A percentile compares a stretch with the other conserved stretches of the same genome.
Conservation (phyloP, 2,113 vertebrate genomes). For the Pseudopodoces humilis region DNA sequence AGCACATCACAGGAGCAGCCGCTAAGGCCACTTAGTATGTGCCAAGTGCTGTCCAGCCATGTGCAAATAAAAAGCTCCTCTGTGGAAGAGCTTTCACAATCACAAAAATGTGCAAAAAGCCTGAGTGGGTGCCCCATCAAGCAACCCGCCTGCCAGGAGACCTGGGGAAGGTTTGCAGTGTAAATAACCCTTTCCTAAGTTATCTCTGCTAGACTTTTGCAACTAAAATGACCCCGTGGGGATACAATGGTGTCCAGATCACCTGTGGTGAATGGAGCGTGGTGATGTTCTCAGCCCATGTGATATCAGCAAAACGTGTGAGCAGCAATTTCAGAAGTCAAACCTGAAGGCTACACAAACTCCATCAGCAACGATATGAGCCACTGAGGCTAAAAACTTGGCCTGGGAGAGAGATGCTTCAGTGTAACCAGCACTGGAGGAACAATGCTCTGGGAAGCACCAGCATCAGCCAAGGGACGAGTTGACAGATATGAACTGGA, state of each 20-base stretch:
- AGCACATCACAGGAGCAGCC: not conserved
- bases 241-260: not conserved
- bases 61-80: not conserved
- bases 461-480: not conserved
- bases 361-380: not conserved
- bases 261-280: accelerated
- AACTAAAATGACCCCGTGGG: not conserved
- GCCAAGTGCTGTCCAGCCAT: not conserved
- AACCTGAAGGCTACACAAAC: not conserved
- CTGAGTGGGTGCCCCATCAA: not conserved
- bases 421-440: not conserved
- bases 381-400: not conserved
- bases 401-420: not conserved
- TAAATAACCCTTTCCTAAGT: not conserved
- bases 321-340: not conserved
- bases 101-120: not conserved
- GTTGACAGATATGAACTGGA: not conserved
- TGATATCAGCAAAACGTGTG: not conserved
- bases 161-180: not conserved
- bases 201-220: not conserved
- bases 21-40: not conserved
- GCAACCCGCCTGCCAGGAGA: not conserved
- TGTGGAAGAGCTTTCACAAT: not conserved
- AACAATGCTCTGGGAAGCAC: accelerated
- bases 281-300: not conserved